Conservation (phyloP, 2,888 invertebrate species). For the Cerastis rubricosa region DNA sequence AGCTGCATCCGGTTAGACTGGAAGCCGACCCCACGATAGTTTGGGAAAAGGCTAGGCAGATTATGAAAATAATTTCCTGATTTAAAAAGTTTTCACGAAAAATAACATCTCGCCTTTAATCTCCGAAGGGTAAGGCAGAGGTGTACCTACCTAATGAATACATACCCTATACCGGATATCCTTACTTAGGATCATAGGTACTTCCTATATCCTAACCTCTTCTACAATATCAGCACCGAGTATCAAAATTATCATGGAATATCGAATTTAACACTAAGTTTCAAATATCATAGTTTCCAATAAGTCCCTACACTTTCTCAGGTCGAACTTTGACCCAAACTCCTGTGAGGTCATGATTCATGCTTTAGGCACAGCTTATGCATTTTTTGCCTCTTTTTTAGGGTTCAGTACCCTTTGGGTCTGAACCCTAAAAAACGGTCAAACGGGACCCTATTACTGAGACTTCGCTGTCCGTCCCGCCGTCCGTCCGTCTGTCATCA, state of each 20-base stretch:
- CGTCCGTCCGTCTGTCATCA: too few relatives aligned
- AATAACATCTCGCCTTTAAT: neutral
- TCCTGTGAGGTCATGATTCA: slow-evolving; percentile 37
- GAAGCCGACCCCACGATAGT: too few relatives aligned
- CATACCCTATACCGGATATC: neutral
- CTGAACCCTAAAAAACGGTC: too few relatives aligned
- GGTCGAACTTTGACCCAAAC: slow-evolving; percentile 53
- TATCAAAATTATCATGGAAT: slow-evolving; percentile 40
- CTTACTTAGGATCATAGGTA: neutral
- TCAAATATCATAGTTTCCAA: slow-evolving; percentile 48
- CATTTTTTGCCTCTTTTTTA: neutral
- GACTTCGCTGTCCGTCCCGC: too few relatives aligned
- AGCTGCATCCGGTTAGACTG: too few relatives aligned
- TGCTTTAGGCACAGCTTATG: neutral
- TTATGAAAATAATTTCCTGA: too few relatives aligned
- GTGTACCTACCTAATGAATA: neutral
- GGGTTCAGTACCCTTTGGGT: too few relatives aligned
- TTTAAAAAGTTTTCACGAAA: too few relatives aligned
- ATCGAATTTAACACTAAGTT: slow-evolving; percentile 45
- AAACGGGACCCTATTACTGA: too few relatives aligned
- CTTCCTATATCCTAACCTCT: slow-evolving; percentile 17
- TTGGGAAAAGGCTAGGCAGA: too few relatives aligned
- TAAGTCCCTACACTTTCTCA: slow-evolving; percentile 43
- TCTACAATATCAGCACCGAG: slow-evolving; percentile 10
- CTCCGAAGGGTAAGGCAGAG: neutral